phyloP scores from a whole-genome alignment of 2,888 invertebrate species.

The Leucophenga montana region DNA sequence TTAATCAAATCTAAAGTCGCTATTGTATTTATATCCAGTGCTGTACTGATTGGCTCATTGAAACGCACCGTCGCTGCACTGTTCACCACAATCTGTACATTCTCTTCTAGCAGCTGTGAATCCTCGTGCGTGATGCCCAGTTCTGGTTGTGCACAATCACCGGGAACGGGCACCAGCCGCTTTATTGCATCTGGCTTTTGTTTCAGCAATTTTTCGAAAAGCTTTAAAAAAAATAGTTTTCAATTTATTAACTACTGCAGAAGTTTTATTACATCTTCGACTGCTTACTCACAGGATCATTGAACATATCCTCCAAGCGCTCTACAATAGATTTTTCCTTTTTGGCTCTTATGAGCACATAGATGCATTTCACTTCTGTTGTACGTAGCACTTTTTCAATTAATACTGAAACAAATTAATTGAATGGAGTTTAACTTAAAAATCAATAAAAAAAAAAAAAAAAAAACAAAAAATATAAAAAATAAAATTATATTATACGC shows the following conservation, averaged over 20 bases:
- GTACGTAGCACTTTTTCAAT: constrained; percentile 77
- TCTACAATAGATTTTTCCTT: constrained; percentile 79
- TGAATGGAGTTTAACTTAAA: not conserved
- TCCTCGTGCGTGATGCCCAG: constrained; percentile 71
- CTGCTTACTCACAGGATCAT: constrained; percentile 76
- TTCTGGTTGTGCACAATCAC: constrained; percentile 69
- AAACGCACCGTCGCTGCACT: constrained; percentile 91
- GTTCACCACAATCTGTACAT: constrained; percentile 81
- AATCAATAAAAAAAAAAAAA: too few relatives aligned
- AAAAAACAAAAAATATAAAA: too few relatives aligned
- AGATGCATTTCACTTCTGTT: constrained; percentile 76
- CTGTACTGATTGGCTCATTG: constrained; percentile 80
- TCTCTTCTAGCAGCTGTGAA: constrained; percentile 58
- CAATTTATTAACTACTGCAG: constrained; percentile 13
- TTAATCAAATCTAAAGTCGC: constrained; percentile 79
- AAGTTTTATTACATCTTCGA: not conserved
- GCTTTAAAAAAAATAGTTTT: constrained; percentile 43
- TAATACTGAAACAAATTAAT: constrained; percentile 71
- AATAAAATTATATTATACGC: too few relatives aligned
- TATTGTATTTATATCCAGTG: constrained; percentile 80
- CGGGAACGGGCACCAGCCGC: constrained; percentile 69
- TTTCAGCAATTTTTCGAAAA: constrained; percentile 53
- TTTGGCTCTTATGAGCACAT: constrained; percentile 76
- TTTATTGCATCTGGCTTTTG: constrained; percentile 57
- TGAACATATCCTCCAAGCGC: constrained; percentile 80